Evolutionary conservation across 2,888 invertebrate genomes (phyloP), one percentile per base, ranked within the genome.

Genomic region (Thalpophila matura): DNA sequence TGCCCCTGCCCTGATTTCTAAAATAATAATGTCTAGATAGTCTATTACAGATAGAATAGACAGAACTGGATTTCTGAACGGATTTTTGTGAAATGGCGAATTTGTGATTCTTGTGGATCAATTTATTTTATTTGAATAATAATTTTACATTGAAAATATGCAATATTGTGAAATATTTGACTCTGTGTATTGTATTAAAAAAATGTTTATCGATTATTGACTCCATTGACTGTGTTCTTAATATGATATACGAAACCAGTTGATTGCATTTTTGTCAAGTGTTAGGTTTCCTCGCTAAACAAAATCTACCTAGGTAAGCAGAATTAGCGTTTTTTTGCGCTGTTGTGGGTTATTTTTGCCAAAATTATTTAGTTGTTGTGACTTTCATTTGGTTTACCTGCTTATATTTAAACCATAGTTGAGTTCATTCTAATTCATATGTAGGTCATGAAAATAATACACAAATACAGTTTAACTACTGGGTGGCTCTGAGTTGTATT

Each of bases 61-160:
- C 7, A 1, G 43, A 29, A n/a, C n/a, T n/a, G n/a, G 49, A 53
- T 63, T 79, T 55, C 72, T 40, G 64, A 71, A 79, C 64, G 72
- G 57, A 81, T 80, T 89, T 87, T 88, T 89, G 87, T 89, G 92
- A 91, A 93, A 94, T 94, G 94, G 94, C 94, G 93, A 93, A 90
- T 90, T 90, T 89, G 90, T 90, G 88, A 86, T 82, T 89, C 86
- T 86, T 87, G 83, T 81, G 82, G 86, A 87, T 89, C 85, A 89
- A 86, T 88, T 82, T 89, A 87, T 86, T 89, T 86, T 84, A 86
- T 72, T 79, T 84, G 83, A 72, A 70, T 83, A 78, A 76, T 75
- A 79, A 77, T 85, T 88, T 86, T 86, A 55, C 85, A 87, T 83
- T 65, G 75, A 82, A 86, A 88, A 87, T 74, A 77, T 89, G 87